A percentile compares a stretch with the other conserved stretches of the same genome.
Evolutionary conservation across 2,888 invertebrate species (phyloP).

Genomic region (Sceliomorpha sp.): DNA sequence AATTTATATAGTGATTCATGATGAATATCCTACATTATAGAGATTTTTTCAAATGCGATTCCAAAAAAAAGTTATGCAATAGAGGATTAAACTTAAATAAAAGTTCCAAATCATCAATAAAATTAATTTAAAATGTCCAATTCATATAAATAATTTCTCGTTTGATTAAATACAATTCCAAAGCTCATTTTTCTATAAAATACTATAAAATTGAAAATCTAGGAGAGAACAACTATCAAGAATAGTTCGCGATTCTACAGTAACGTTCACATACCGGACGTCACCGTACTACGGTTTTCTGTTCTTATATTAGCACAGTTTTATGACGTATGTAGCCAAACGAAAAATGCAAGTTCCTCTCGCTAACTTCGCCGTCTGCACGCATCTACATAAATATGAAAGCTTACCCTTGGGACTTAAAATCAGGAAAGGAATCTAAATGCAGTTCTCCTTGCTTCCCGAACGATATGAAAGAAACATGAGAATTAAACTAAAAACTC

Average conservation of each 20-base stretch:
- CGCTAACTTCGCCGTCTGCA: conserved; percentile 27
- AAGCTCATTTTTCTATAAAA: neutral
- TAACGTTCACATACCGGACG: conserved; percentile 12
- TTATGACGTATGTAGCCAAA: conserved; percentile 29
- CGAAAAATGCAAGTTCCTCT: conserved; percentile 27
- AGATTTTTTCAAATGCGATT: too few relatives aligned
- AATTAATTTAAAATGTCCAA: too few relatives aligned
- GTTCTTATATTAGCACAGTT: conserved; percentile 33
- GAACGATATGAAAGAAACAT: conserved; percentile 34
- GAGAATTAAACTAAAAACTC: conserved; percentile 37
- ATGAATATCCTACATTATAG: too few relatives aligned
- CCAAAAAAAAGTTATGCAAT: too few relatives aligned
- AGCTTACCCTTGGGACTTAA: conserved; percentile 38
- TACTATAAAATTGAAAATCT: neutral
- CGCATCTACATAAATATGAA: conserved; percentile 39
- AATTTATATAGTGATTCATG: too few relatives aligned
- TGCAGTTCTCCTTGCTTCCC: conserved; percentile 10
- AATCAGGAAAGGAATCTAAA: conserved; percentile 35
- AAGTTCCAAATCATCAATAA: too few relatives aligned
- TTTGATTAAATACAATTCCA: neutral
- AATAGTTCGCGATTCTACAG: conserved; percentile 1
- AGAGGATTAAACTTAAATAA: too few relatives aligned
- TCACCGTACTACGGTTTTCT: conserved; percentile 2
- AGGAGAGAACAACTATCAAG: conserved; percentile 1
- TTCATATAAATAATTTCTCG: neutral